These are phyloP conservation scores for Acanthochromis polyacanthus DNA, from an alignment of 2,113 vertebrate genomes.

Conservation along the genomic window DNA sequence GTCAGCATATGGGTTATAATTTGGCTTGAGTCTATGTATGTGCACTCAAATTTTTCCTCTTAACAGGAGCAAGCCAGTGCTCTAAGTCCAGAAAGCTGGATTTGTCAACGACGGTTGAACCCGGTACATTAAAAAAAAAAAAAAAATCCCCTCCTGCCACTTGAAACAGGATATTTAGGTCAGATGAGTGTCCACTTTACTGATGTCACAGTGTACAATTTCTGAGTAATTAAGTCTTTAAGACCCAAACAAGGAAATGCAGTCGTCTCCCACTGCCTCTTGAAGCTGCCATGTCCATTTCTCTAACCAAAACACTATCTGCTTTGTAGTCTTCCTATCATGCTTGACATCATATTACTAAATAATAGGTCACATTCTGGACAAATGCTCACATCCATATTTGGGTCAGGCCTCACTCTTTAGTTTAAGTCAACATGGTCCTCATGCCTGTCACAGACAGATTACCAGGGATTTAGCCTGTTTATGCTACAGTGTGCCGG, in stretches of 20 bases:
- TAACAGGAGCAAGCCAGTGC: not conserved
- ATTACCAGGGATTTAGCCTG: constrained; percentile 74
- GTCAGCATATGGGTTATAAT: no score
- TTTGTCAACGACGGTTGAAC: constrained; percentile 22
- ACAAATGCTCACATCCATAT: constrained; percentile 62
- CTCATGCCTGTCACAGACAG: constrained; percentile 67
- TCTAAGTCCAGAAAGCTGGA: constrained; percentile 7
- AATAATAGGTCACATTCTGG: constrained; percentile 57
- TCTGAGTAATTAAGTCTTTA: constrained; percentile 54
- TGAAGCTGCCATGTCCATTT: constrained; percentile 24
- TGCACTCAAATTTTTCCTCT: not conserved
- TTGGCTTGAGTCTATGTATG: no score
- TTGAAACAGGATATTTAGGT: constrained; percentile 35
- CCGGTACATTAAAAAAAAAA: not conserved
- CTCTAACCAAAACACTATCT: not conserved
- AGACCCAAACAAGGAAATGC: constrained; percentile 15
- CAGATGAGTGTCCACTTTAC: constrained; percentile 56
- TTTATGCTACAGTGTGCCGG: constrained; percentile 63
- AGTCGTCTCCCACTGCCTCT: constrained; percentile 9
- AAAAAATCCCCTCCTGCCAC: constrained; percentile 18
- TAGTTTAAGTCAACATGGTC: constrained; percentile 54
- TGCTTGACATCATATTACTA: constrained; percentile 51
- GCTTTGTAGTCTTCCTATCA: constrained; percentile 35
- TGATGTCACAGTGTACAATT: constrained; percentile 27
- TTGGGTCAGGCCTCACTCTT: constrained; percentile 72